These are phyloP conservation scores for Cercocebus atys DNA, from an alignment of 2,113 vertebrate species.

Conservation along the genomic window DNA sequence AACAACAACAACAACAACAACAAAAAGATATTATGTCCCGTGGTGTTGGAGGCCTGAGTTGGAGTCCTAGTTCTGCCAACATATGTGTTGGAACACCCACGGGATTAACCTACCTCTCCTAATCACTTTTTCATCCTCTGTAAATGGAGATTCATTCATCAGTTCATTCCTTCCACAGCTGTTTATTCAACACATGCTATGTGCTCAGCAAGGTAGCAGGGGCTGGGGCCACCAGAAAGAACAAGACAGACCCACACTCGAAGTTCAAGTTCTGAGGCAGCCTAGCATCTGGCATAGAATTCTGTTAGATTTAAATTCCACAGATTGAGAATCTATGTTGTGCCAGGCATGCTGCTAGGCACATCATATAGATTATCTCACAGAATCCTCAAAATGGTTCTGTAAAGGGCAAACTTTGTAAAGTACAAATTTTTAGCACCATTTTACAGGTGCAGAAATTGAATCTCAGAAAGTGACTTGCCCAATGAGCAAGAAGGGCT, in stretches of 20 bases:
- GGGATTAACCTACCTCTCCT: background rate
- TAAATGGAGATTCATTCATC: background rate
- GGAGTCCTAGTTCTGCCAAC: background rate
- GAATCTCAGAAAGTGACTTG: background rate
- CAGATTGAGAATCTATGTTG: background rate
- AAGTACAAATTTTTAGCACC: background rate
- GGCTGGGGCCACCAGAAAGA: background rate
- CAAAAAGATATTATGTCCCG: too few relatives aligned
- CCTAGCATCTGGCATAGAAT: background rate
- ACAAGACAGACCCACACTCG: background rate
- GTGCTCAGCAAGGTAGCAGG: background rate
- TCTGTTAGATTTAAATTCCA: background rate
- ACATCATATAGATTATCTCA: background rate
- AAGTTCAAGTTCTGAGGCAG: background rate
- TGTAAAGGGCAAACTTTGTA: background rate
- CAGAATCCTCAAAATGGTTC: background rate
- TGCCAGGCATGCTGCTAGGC: background rate
- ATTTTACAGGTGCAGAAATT: background rate
- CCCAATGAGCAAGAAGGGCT: background rate
- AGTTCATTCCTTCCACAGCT: background rate
- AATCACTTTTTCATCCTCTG: background rate
- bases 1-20: too few relatives aligned
- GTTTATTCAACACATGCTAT: background rate
- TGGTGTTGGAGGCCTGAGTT: background rate
- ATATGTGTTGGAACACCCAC: background rate